Percentiles rank a stretch among this genome's conserved stretches.
Conservation (phyloP, 2,888 invertebrate species). For the Drosophila atripex region DNA sequence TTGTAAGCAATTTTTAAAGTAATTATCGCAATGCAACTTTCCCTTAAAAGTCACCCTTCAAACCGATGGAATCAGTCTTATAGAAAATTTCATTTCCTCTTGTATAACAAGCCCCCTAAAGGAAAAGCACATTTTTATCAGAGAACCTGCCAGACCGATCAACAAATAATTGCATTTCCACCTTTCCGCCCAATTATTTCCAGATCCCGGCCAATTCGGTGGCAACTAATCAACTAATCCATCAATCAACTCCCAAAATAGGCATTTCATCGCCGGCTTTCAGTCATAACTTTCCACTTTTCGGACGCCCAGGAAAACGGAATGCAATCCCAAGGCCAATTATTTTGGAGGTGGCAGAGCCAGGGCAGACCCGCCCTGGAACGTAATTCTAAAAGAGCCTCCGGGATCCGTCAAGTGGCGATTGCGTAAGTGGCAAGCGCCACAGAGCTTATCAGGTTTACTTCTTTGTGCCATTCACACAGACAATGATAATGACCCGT, state of each 20-base stretch:
- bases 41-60: neutral
- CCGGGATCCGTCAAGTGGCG: constrained; percentile 15
- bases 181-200: constrained; percentile 69
- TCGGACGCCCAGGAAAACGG: constrained; percentile 31
- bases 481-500: constrained; percentile 58
- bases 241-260: constrained; percentile 47
- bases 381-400: constrained; percentile 57
- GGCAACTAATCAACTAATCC: constrained; percentile 58
- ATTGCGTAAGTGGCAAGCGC: constrained; percentile 59
- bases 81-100: constrained; percentile 61
- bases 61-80: constrained; percentile 15
- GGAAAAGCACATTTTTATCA: constrained; percentile 45
- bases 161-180: constrained; percentile 65
- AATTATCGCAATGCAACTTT: neutral
- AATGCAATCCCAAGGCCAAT: constrained; percentile 52
- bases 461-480: constrained; percentile 43
- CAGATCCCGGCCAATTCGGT: constrained; percentile 35
- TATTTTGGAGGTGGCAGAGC: constrained; percentile 4
- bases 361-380: constrained; percentile 20
- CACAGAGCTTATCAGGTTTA: constrained; percentile 53
- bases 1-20: neutral
- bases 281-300: constrained; percentile 70
- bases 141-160: constrained; percentile 47
- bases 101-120: constrained; percentile 38
- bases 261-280: constrained; percentile 59